phyloP scores from a whole-genome alignment of 2,113 vertebrate species.

The Mesembrinibis cayennensis region DNA sequence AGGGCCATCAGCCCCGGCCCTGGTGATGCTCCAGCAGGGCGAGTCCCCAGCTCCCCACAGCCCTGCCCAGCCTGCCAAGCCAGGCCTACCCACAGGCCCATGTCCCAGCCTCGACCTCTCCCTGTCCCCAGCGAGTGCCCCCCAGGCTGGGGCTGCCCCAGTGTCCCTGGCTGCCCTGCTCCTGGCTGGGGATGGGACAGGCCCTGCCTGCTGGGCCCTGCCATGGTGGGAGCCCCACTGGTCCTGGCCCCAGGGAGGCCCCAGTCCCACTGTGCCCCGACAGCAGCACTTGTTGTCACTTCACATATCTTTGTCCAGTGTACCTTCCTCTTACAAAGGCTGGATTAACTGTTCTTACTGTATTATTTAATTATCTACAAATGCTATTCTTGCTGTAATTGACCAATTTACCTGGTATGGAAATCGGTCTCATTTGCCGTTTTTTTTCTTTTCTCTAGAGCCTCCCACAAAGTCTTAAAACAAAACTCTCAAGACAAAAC shows the following conservation, averaged over 20 bases:
- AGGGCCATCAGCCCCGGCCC: too few relatives aligned
- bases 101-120: background rate
- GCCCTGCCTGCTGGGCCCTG: background rate
- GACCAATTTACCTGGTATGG: background rate
- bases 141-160: background rate
- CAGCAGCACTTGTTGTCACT: background rate
- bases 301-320: background rate
- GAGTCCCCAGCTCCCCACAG: fast-evolving
- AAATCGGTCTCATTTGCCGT: background rate
- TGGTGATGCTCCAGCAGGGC: fast-evolving
- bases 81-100: too few relatives aligned
- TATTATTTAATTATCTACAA: background rate
- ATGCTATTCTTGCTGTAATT: background rate
- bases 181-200: too few relatives aligned
- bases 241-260: fast-evolving
- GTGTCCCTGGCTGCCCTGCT: background rate
- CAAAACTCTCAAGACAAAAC: background rate
- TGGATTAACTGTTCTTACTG: background rate
- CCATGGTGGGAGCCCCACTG: fast-evolving
- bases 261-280: background rate
- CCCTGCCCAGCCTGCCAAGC: background rate
- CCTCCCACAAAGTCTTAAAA: background rate
- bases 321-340: background rate
- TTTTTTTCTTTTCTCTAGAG: background rate
- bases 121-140: too few relatives aligned